These are phyloP conservation scores for Melanophora roralis DNA, from an alignment of 2,888 invertebrate genomes.

Conservation along the genomic window DNA sequence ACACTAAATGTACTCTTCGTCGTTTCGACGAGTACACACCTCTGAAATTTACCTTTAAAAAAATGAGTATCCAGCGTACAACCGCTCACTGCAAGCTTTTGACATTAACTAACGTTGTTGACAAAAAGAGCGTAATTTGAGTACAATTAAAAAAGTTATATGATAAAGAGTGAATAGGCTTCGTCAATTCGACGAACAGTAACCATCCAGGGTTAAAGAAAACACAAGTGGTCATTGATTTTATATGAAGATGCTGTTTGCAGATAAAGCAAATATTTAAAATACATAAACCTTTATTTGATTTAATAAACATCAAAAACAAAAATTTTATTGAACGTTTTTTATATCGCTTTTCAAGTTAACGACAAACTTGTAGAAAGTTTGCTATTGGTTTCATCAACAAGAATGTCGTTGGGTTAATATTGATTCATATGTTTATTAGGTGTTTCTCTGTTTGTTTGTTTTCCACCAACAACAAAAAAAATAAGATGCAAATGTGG, in stretches of 20 bases:
- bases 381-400: neutral
- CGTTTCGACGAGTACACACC: too few relatives aligned
- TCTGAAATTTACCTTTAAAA: too few relatives aligned
- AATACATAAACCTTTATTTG: constrained; percentile 29
- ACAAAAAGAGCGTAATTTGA: too few relatives aligned
- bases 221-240: neutral
- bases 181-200: too few relatives aligned
- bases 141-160: too few relatives aligned
- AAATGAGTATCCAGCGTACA: too few relatives aligned
- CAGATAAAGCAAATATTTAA: neutral
- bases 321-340: constrained; percentile 26
- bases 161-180: too few relatives aligned
- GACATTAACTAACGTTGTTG: too few relatives aligned
- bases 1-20: too few relatives aligned
- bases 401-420: constrained; percentile 15
- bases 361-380: constrained; percentile 30
- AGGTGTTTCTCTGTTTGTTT: neutral
- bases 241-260: neutral
- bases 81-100: too few relatives aligned
- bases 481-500: constrained; percentile 15
- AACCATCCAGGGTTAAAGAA: too few relatives aligned
- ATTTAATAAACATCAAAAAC: constrained; percentile 31
- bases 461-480: neutral
- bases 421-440: constrained; percentile 41
- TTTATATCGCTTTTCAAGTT: neutral